Percentiles rank a stretch among this genome's conserved stretches.
These are phyloP conservation scores for Oxycera nigricornis DNA, from an alignment of 2,888 invertebrate species.

Conservation along the genomic window DNA sequence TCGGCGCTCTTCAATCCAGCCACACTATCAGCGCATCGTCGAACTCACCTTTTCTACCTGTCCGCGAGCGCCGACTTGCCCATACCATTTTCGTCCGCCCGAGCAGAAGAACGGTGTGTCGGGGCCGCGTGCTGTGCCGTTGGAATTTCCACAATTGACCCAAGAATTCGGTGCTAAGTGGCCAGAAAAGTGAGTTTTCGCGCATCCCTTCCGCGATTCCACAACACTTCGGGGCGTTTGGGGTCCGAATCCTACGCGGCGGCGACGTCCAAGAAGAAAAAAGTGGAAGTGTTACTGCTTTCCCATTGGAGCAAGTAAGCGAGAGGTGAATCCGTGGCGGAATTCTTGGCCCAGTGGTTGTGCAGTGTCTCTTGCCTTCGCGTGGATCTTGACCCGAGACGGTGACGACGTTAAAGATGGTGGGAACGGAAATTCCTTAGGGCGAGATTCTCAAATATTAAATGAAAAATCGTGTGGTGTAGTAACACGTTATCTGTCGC, in stretches of 20 bases:
- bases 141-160: not conserved
- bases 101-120: conserved; percentile 20
- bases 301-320: not conserved
- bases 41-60: conserved; percentile 10
- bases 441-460: conserved; percentile 11
- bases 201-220: not conserved
- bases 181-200: not conserved
- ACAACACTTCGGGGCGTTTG: not conserved
- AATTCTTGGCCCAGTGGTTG: not conserved
- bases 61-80: not conserved
- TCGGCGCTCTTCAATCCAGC: conserved; percentile 13
- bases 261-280: not conserved
- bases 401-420: conserved; percentile 10
- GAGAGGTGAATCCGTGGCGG: conserved; percentile 31
- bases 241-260: not conserved
- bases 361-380: not conserved
- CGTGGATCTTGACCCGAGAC: conserved; percentile 21
- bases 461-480: conserved; percentile 12
- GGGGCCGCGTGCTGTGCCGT: not conserved
- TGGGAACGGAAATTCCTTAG: conserved; percentile 38
- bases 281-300: not conserved
- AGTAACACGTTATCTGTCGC: conserved; percentile 10
- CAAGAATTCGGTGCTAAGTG: not conserved
- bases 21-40: not conserved
- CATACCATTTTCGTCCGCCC: conserved; percentile 26